Evolutionary conservation across 2,113 vertebrate genomes (phyloP).

Genomic region (Entomyzon cyanotis): DNA sequence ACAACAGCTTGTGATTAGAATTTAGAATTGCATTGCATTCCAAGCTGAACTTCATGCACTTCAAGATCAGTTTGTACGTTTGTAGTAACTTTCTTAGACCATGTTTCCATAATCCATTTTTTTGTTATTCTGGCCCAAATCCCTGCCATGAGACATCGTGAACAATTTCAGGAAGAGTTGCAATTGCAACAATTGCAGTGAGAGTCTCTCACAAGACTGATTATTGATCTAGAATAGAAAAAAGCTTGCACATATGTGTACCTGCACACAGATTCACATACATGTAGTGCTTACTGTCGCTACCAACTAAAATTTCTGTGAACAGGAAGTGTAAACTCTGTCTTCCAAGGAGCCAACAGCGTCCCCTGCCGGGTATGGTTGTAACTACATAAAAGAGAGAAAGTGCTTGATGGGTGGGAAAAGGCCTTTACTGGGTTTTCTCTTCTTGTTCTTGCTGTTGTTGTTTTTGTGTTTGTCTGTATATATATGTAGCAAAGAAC

Average conservation of each 20-base stretch:
- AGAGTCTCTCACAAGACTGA: neutral
- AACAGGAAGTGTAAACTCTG: neutral
- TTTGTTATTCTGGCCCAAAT: neutral
- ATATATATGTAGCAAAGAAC: neutral
- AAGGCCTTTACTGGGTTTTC: neutral
- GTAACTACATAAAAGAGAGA: neutral
- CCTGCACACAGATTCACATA: rapidly evolving
- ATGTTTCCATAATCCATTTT: neutral
- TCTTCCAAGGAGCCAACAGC: neutral
- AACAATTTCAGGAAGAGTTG: neutral
- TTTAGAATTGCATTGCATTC: neutral
- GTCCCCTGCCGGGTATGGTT: neutral
- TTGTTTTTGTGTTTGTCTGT: neutral
- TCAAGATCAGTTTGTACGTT: neutral
- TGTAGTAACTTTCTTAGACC: neutral
- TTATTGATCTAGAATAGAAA: neutral
- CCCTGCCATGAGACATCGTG: neutral
- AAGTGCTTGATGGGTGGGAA: neutral
- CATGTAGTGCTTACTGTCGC: neutral
- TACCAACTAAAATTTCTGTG: neutral
- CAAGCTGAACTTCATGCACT: neutral
- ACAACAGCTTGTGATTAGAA: conserved; percentile 1
- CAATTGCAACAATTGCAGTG: no score
- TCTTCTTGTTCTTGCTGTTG: neutral
- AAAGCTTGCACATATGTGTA: rapidly evolving